Conservation (phyloP, 2,888 invertebrate species). For the Sipha maydis region DNA sequence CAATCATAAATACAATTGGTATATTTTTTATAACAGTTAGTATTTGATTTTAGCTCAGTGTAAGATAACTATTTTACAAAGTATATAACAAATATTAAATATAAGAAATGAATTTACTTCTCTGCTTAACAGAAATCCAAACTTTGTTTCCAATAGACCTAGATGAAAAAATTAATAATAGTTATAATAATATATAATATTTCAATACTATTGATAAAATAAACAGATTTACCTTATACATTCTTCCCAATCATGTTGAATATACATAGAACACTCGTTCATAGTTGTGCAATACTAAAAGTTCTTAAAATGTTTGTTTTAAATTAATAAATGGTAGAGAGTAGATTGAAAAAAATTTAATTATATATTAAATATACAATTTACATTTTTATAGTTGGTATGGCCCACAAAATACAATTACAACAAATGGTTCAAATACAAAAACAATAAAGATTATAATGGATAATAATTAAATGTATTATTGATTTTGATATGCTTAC, state of each 20-base stretch:
- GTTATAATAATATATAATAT: not conserved
- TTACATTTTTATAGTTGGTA: not conserved
- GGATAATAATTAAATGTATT: too few relatives aligned
- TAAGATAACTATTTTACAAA: not conserved
- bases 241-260: conserved; percentile 60
- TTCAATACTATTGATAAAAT: not conserved
- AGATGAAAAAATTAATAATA: not conserved
- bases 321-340: not conserved
- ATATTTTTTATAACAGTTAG: not conserved
- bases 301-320: not conserved
- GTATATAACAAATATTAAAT: not conserved
- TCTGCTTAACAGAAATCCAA: conserved; percentile 55
- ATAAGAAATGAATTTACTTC: conserved; percentile 28
- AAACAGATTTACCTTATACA: conserved; percentile 36
- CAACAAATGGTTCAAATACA: not conserved
- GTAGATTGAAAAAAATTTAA: too few relatives aligned
- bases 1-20: not conserved
- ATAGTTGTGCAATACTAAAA: not conserved
- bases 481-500: too few relatives aligned
- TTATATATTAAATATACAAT: not conserved
- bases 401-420: not conserved
- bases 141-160: conserved; percentile 27
- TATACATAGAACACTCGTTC: conserved; percentile 33
- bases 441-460: too few relatives aligned
- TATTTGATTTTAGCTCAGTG: not conserved